phyloP scores from a whole-genome alignment of 2,113 vertebrate genomes.

The Rhizomys pruinosus region DNA sequence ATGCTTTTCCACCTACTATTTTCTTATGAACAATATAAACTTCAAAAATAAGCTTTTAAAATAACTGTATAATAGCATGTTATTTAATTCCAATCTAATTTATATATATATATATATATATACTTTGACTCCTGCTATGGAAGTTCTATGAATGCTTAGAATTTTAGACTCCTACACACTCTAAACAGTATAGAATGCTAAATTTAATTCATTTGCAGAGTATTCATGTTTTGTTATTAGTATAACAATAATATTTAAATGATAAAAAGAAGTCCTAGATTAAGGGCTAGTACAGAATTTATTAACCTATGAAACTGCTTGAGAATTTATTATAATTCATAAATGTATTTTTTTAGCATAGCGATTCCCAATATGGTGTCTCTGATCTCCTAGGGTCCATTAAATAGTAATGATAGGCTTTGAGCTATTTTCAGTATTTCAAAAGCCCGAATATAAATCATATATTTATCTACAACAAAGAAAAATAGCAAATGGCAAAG shows the following conservation, averaged over 20 bases:
- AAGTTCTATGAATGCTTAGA: conserved; percentile 26
- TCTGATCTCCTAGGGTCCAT: conserved; percentile 58
- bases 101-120: neutral
- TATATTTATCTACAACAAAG: conserved; percentile 71
- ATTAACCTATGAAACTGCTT: conserved; percentile 61
- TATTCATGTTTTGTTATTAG: conserved; percentile 68
- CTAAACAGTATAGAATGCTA: conserved; percentile 50
- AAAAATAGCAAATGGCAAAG: conserved; percentile 61
- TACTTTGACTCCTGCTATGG: conserved; percentile 45
- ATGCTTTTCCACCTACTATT: neutral
- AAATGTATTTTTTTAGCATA: conserved; percentile 72
- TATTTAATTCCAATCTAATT: neutral
- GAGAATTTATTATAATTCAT: conserved; percentile 70
- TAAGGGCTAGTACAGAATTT: conserved; percentile 28
- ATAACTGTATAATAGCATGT: conserved; percentile 31
- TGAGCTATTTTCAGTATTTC: conserved; percentile 72
- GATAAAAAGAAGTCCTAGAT: conserved; percentile 59
- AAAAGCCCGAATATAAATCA: conserved; percentile 67
- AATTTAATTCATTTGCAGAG: conserved; percentile 60
- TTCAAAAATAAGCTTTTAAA: conserved; percentile 52
- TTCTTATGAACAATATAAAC: neutral
- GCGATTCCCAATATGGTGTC: conserved; percentile 69
- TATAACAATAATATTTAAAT: conserved; percentile 50
- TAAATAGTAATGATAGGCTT: conserved; percentile 76
- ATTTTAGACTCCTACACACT: conserved; percentile 63